Base-by-base conservation (phyloP, 2,888 invertebrate genomes). In the Drosophila vallismaia region DNA sequence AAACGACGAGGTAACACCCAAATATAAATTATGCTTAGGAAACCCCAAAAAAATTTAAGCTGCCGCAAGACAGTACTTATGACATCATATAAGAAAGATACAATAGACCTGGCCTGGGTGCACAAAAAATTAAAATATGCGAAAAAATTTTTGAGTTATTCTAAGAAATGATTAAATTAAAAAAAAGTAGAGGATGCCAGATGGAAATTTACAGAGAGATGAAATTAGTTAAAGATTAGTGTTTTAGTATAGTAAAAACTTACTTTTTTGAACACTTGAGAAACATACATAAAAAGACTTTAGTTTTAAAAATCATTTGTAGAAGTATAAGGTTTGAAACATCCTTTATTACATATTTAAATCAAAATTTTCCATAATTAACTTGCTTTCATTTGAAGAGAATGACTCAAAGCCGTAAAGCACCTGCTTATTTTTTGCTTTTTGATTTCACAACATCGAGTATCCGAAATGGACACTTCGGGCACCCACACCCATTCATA, bases 21-120 rank as follows among this genome's bases (percentile, higher is more conserved):
- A 69, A 53, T 76, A 85, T 78, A 72, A 87, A 75, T 87, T 71
- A 82, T 78, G 64, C 74, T 78, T 69, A 87, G 79, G 76, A 81
- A 87, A 81, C 73, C 71, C 84, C 60, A 63, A 85, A 77, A 76
- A 80, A 82, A 50, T 58, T 40, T 33, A 5, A 36, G 10, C 14
- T 49, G 9, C 3, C 33, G 4, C 10, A n/a, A 36, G n/a, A 8
- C 19, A 54, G 45, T 52, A 8, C 6, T 51, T 54, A 62, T 70
- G 70, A 70, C 70, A 70, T 70, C 70, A 70, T 69, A 50, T 12
- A n/a, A 19, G n/a, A 10, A 3, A 14, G 8, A 45, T 31, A 31
- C 7, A 63, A 51, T 12, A 5, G 38, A 14, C 26, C 10, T 26
- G n/a, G 14, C 26, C 10, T 26, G n/a, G 14, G 12, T 45, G 3